These are phyloP conservation scores for Gnatocerus cornutus DNA, from an alignment of 2,888 invertebrate species.

Conservation along the genomic window DNA sequence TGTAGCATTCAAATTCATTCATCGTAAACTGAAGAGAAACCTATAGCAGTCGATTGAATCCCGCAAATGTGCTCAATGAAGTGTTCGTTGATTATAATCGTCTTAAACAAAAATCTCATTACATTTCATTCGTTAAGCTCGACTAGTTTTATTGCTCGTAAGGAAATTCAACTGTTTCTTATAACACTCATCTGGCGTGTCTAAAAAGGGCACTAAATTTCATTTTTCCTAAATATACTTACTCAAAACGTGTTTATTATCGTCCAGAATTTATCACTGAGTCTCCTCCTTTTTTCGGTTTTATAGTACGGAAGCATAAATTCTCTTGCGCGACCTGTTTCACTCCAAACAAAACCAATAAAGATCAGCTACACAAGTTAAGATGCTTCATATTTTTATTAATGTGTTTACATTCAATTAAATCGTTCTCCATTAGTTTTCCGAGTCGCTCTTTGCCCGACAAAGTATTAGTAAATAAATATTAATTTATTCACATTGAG, in stretches of 20 bases:
- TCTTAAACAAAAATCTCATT: conserved; percentile 2
- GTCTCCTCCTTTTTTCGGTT: conserved; percentile 16
- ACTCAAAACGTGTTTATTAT: background rate
- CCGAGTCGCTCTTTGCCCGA: conserved; percentile 17
- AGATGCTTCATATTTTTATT: conserved; percentile 31
- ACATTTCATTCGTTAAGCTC: background rate
- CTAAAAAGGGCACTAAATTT: background rate
- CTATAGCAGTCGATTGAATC: background rate
- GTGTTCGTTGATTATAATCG: background rate
- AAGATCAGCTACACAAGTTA: conserved; percentile 6
- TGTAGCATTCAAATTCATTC: too few species aligned
- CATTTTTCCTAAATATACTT: conserved; percentile 2
- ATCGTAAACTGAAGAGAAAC: background rate
- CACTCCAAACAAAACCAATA: conserved; percentile 7
- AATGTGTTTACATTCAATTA: conserved; percentile 48
- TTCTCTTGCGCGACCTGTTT: conserved; percentile 1
- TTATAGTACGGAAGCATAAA: conserved; percentile 17
- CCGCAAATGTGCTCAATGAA: background rate
- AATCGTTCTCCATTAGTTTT: conserved; percentile 35
- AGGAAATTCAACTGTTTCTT: too few species aligned
- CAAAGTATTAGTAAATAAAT: conserved; percentile 55
- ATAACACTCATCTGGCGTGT: too few species aligned
- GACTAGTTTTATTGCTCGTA: background rate
- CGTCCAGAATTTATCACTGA: conserved; percentile 11
- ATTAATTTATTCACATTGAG: conserved; percentile 58